phyloP scores from a whole-genome alignment of 2,888 invertebrate species.

The Pandemis heparana region DNA sequence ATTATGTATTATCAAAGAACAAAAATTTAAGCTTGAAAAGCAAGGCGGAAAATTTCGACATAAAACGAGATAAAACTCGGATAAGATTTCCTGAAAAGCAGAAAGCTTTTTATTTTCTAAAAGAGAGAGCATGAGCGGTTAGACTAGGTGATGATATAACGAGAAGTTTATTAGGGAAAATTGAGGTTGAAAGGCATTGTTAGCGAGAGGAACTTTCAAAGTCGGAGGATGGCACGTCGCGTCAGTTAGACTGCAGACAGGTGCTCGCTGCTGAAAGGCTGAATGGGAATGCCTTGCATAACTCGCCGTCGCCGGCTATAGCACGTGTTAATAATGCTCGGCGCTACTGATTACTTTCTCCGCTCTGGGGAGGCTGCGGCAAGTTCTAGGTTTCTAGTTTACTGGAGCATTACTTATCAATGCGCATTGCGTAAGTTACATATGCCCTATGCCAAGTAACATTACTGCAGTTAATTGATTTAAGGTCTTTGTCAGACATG shows the following conservation, averaged over 20 bases:
- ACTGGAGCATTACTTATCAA: constrained; percentile 28
- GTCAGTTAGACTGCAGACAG: constrained; percentile 30
- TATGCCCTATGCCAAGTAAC: not conserved
- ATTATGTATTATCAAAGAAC: constrained; percentile 13
- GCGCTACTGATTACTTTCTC: constrained; percentile 39
- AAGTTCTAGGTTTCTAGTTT: constrained; percentile 43
- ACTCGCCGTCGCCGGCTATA: constrained; percentile 12
- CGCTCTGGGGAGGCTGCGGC: constrained; percentile 18
- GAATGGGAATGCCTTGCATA: constrained; percentile 32
- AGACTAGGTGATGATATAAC: constrained; percentile 11
- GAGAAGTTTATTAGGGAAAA: constrained; percentile 34
- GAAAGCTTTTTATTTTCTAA: constrained; percentile 3
- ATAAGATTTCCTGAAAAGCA: constrained; percentile 14
- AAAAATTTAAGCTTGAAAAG: constrained; percentile 16
- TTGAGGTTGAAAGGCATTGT: constrained; percentile 36
- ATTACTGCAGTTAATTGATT: not conserved
- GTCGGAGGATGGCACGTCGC: constrained; percentile 23
- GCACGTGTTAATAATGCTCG: constrained; percentile 34
- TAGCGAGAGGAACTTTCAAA: constrained; percentile 34
- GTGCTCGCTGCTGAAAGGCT: constrained; percentile 37
- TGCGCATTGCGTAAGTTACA: constrained; percentile 9
- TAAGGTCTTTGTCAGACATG: not conserved
- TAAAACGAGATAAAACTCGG: constrained; percentile 9
- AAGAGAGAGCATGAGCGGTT: constrained; percentile 1
- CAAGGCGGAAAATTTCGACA: constrained; percentile 1